These are phyloP conservation scores for Oreonectes daqikongensis DNA, from an alignment of 2,797 vertebrate genomes.

Conservation along the genomic window DNA sequence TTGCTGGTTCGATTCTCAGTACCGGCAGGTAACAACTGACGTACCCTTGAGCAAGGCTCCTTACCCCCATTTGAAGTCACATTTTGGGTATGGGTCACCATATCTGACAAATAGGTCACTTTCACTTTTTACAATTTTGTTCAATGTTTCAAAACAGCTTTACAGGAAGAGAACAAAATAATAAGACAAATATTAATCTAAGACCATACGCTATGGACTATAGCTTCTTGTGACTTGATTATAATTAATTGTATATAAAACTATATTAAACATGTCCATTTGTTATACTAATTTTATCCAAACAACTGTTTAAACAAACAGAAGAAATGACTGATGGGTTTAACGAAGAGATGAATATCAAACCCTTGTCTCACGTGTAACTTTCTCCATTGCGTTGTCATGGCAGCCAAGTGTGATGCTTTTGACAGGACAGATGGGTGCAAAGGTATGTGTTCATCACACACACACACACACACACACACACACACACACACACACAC, in stretches of 20 bases:
- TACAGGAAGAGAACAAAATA: no score
- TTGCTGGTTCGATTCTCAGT: no score
- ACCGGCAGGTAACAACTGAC: no score
- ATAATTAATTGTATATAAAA: neutral
- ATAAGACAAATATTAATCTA: neutral
- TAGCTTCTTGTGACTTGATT: no score
- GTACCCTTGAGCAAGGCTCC: no score
- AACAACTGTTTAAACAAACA: slow-evolving; percentile 15
- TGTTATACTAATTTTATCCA: neutral
- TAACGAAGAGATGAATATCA: slow-evolving; percentile 52
- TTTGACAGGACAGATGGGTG: slow-evolving; percentile 74
- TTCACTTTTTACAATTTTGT: no score
- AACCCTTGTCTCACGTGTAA: slow-evolving; percentile 71
- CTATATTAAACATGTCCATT: neutral
- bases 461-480: slow-evolving; percentile 61
- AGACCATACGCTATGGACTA: neutral
- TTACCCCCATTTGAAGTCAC: no score
- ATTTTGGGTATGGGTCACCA: no score
- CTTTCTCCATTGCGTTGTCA: slow-evolving; percentile 76
- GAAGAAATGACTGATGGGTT: slow-evolving; percentile 22
- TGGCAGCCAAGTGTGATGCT: slow-evolving; percentile 75
- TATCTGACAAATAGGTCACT: no score
- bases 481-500: slow-evolving; percentile 63
- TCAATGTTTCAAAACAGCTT: no score
- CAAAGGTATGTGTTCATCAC: slow-evolving; percentile 63